phyloP scores from a whole-genome alignment of 2,797 vertebrate species.

The Megalops cyprinoides region DNA sequence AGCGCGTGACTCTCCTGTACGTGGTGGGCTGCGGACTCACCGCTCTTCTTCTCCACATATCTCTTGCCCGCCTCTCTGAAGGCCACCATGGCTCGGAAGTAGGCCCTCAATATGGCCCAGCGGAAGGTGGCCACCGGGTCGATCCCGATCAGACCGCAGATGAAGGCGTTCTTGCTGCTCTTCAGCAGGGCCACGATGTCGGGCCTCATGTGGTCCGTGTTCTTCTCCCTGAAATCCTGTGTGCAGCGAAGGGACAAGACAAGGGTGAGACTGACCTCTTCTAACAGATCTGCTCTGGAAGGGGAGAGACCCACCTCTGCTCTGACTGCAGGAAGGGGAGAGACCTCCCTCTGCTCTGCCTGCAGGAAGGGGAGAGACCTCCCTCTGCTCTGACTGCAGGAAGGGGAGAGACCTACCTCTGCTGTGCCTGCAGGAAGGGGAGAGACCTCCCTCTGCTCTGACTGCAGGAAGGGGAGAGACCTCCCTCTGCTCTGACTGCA shows the following conservation, averaged over 20 bases:
- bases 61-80: constrained; percentile 89
- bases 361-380: too few relatives aligned
- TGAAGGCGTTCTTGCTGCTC: constrained; percentile 93
- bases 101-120: constrained; percentile 92
- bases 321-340: neutral
- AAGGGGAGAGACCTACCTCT: too few relatives aligned
- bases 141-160: constrained; percentile 92
- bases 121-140: constrained; percentile 94
- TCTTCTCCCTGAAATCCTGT: constrained; percentile 98
- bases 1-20: neutral
- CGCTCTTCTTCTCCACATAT: constrained; percentile 80
- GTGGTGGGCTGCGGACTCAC: constrained; percentile 67
- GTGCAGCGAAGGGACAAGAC: neutral
- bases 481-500: too few relatives aligned
- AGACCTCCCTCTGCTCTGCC: too few relatives aligned
- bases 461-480: too few relatives aligned
- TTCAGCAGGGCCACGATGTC: constrained; percentile 94
- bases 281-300: neutral
- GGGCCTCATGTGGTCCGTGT: constrained; percentile 97
- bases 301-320: neutral
- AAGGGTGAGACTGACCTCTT: too few relatives aligned
- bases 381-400: too few relatives aligned
- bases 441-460: too few relatives aligned
- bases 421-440: too few relatives aligned
- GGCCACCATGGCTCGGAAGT: constrained; percentile 89